phyloP scores from a whole-genome alignment of 2,113 vertebrate genomes.

The Glaucidium brasilianum region DNA sequence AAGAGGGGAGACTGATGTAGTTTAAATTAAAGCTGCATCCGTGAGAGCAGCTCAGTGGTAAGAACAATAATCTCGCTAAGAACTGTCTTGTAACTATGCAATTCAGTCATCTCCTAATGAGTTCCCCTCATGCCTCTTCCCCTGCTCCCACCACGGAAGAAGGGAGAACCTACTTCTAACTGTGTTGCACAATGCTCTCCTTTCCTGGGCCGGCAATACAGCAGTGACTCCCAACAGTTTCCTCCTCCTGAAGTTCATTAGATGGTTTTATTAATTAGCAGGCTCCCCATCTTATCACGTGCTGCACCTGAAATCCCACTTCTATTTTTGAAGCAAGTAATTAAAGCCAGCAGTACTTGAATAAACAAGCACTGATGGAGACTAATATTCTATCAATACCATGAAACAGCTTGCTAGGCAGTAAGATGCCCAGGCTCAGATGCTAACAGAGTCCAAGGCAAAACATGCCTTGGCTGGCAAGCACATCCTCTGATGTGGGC shows the following conservation, averaged over 20 bases:
- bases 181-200: fast-evolving
- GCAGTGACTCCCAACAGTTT: neutral
- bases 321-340: neutral
- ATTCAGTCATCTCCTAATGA: neutral
- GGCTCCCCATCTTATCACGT: neutral
- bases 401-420: neutral
- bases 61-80: neutral
- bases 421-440: neutral
- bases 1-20: neutral
- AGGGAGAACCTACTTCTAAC: neutral
- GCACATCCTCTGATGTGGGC: neutral
- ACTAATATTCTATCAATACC: neutral
- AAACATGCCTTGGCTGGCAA: neutral
- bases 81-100: neutral
- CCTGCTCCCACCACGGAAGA: fast-evolving
- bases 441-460: neutral
- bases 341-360: slow-evolving; percentile 19
- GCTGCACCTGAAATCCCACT: neutral
- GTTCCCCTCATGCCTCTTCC: fast-evolving
- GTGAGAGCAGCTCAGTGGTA: neutral
- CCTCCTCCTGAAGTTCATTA: neutral
- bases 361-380: neutral
- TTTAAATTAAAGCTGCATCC: neutral
- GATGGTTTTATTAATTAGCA: slow-evolving; percentile 27
- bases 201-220: neutral